Evolutionary conservation across 1,140 invertebrate species (phyloP), one percentile per base, ranked within the genome.

Genomic region (Cyrtorhinus lividipennis): DNA sequence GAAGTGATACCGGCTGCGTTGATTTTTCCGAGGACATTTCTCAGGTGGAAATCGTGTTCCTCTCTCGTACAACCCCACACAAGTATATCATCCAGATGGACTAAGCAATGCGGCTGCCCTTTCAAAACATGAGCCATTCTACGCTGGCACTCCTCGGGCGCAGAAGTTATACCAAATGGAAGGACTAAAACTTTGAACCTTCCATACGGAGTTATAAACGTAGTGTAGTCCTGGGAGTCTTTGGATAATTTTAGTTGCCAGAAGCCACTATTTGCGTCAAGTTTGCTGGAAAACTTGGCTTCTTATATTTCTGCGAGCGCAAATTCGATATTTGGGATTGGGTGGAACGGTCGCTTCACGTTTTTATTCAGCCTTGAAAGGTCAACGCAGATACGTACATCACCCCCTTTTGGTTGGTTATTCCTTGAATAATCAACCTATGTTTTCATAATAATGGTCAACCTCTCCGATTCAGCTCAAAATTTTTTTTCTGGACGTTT

Each of bases 131-230:
- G 5, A 38, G 30, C 5, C 5, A 38, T 5, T 5, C 30, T 5
- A 5, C 15, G 5, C 30, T 38, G 30, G 30, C 5, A 38, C 5
- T 38, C 5, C 15, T 38, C 30, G 15, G 5, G 5, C 5, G 30
- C 30, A 8, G 30, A 38, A 38, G 5, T 8, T 5, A 38, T 38
- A 5, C 30, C 30, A 38, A 38, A 38, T 38, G 30, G 30, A 38
- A 38, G 30, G 5, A 8, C 15, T 15, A 8, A 8, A 38, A 38
- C 74, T 48, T 68, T 66, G 66, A 69, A 77, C 58, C 72, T 65
- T 0, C 73, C 75, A 71, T 74, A 77, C 10, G 74, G 74, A 3
- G 48, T 53, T 22, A 12, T 15, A 68, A 78, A 78, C 30, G 77
- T 78, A 18, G 70, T 72, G 2, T 77, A 65, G 60, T 71, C 65